Conservation (phyloP, 1,140 invertebrate species). For the Heliconius eleuchia region DNA sequence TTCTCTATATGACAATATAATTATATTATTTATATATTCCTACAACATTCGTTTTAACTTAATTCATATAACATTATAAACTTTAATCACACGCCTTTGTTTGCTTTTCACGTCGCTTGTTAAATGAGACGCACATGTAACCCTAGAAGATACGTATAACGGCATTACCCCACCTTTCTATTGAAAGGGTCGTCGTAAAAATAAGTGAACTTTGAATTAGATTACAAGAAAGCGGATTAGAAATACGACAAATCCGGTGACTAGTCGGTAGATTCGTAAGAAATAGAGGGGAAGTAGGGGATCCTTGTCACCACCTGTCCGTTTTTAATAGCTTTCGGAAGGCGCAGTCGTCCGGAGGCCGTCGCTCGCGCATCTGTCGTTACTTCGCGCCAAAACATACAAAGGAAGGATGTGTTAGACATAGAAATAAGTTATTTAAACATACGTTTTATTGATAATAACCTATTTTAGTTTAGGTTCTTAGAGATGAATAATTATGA, state of each 20-base stretch:
- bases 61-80: not conserved
- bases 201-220: slow-evolving; percentile 37
- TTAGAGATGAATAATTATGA: not conserved
- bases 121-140: slow-evolving; percentile 32
- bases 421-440: slow-evolving; percentile 10
- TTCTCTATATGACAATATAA: not conserved
- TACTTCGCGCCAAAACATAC: slow-evolving; percentile 60
- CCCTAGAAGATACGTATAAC: slow-evolving; percentile 32
- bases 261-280: slow-evolving; percentile 39
- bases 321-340: slow-evolving; percentile 70
- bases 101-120: slow-evolving; percentile 10
- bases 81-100: not conserved
- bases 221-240: slow-evolving; percentile 27
- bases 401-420: slow-evolving; percentile 20
- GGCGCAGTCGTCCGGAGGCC: slow-evolving; percentile 61
- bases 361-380: slow-evolving; percentile 68
- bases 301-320: slow-evolving; percentile 75
- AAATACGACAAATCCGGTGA: slow-evolving; percentile 45
- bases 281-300: slow-evolving; percentile 64
- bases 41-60: not conserved
- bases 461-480: not conserved
- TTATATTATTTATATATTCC: not conserved
- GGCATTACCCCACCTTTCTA: slow-evolving; percentile 28
- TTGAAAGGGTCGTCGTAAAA: slow-evolving; percentile 39
- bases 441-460: not conserved